Evolutionary conservation across 2,113 vertebrate species (phyloP), one percentile per base, ranked within the genome.

Genomic region (Istiophorus platypterus): DNA sequence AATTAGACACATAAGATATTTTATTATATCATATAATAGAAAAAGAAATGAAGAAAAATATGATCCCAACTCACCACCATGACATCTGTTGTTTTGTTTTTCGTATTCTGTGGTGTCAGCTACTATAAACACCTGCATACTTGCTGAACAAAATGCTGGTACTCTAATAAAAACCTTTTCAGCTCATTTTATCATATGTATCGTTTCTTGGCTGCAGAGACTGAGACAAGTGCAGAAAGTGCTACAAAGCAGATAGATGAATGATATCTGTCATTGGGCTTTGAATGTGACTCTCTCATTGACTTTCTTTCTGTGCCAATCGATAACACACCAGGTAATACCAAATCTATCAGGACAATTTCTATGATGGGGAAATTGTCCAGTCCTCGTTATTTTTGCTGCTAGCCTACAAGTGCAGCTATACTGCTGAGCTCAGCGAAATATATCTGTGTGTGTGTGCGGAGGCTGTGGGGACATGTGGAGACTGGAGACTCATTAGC

Each of bases 401-500:
- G 63, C 65, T 45, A 78, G 78, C 82, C 84, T 80, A 58, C 3
- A 62, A 90, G 86, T 61, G 54, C 49, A 57, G 79, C 69, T 81
- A 80, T 76, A 89, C 86, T 94, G 94, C 94, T 95, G 94, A 95
- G 91, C 83, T 91, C 88, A 92, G 92, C 89, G 0, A 85, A 90
- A 88, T 86, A 54, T 64, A 52, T 72, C 0, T 72, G 41, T 76
- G 61, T 61, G 75, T 66, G 68, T 62, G 70, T 42, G 45, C n/a
- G 24, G 58, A 82, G 76, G 75, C 77, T 90, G 76, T 79, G 76
- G 91, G 89, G 92, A 95, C 93, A 93, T 93, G 92, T 91, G 86
- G 89, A 93, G 86, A 92, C 93, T 90, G 67, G 73, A 85, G 68
- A 54, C 66, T 90, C 78, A 95, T 96, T 96, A 96, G 87, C 95